Base-by-base conservation (phyloP, 1,140 invertebrate species). In the Saccostrea cuccullata region DNA sequence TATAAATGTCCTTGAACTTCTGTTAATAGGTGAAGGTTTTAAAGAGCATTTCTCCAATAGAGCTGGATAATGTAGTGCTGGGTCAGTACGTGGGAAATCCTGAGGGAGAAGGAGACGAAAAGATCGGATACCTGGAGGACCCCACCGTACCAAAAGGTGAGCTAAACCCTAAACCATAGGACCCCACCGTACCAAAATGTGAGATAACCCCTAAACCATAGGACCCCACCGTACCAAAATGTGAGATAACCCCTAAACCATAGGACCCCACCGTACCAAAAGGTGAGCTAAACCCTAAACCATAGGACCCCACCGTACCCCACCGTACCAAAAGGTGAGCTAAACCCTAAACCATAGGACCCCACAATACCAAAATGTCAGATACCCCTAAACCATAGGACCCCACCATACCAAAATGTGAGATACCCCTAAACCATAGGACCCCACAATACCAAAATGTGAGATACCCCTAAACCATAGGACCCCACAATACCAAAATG, bases 81-180 rank as follows among this genome's bases (percentile, higher is more conserved):
- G 99, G 99, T 0, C 99, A 99, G 94, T 99, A 99, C 95, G 96
- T 98, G n/a, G 98, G 97, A 0, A 96, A 99, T 95, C 97, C 97
- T 5, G 95, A 97, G 40, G 97, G 97, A 0, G 97, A 97, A 85
- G 97, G 97, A 30, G 97, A 98, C 77, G 97, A 96, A n/a, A 96
- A 96, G 90, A 92, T 97, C 2, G 98, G 98, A 0, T 99, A 99
- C 95, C 95, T 99, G 55, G 99, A 99, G 94, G 99, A 99, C 95
- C 96, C 97, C 8, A 99, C 98, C 5, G 99, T 99, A 17, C 98
- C 98, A 26, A 95, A 96, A 58, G 97, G 96, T 93, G 85, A 84
- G 47, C 5, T 47, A 47, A 47, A 1, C 47, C 47, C 47, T 47
- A 47, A 47, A 6, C 47, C 47, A 47, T 6, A 47, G 47, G 47